phyloP scores from a whole-genome alignment of 2,888 invertebrate species.

The Orthosia gracilis region DNA sequence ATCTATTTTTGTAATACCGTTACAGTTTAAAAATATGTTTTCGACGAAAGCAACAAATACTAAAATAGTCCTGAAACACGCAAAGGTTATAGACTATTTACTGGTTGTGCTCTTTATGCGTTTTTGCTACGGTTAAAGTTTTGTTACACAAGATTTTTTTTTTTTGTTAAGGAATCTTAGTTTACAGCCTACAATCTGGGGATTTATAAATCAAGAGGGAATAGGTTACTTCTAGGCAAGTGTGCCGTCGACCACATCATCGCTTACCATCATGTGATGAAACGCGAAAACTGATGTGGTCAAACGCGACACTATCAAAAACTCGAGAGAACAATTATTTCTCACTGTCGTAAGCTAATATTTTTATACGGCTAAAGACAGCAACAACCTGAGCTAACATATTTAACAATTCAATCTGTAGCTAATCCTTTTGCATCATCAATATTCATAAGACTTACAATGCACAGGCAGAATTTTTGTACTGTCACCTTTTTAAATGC shows the following conservation, averaged over 20 bases:
- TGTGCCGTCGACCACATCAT: too few species aligned
- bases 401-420: slow-evolving; percentile 21
- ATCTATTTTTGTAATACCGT: slow-evolving; percentile 4
- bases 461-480: slow-evolving; percentile 7
- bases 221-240: too few species aligned
- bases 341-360: neutral
- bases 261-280: too few species aligned
- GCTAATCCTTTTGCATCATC: slow-evolving; percentile 16
- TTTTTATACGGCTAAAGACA: neutral
- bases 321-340: too few species aligned
- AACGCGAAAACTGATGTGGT: too few species aligned
- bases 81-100: slow-evolving; percentile 35
- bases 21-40: slow-evolving; percentile 1
- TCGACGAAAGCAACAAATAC: slow-evolving; percentile 10
- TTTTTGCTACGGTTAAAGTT: neutral
- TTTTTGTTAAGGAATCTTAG: too few species aligned
- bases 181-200: too few species aligned
- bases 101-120: neutral
- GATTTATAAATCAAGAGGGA: too few species aligned
- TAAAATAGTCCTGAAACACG: slow-evolving; percentile 25
- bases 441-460: slow-evolving; percentile 36
- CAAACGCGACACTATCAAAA: too few species aligned
- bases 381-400: neutral
- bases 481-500: slow-evolving; percentile 22
- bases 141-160: neutral